These are phyloP conservation scores for Trichonephila clavata DNA, from an alignment of 1,140 invertebrate genomes.

Conservation along the genomic window DNA sequence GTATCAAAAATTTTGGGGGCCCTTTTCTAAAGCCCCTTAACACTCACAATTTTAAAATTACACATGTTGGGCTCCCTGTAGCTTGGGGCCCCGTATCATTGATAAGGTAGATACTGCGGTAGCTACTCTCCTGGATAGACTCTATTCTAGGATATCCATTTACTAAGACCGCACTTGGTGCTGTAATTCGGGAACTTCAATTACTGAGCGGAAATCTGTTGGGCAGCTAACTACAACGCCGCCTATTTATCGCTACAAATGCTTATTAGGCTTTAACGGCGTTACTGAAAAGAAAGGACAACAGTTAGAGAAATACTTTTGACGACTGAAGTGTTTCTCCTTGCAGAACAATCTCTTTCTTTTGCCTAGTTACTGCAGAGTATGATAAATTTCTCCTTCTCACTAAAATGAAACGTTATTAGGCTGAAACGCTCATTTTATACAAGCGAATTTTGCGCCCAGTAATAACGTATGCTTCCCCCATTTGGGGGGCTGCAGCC, in stretches of 20 bases:
- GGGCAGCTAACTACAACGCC: constrained; percentile 50
- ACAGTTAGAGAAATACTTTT: constrained; percentile 51
- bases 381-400: neutral
- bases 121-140: too few relatives aligned
- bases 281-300: constrained; percentile 51
- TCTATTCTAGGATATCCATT: constrained; percentile 64
- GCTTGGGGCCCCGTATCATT: too few relatives aligned
- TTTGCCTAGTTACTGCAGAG: neutral
- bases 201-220: constrained; percentile 71
- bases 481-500: too few relatives aligned
- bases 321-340: neutral
- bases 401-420: constrained; percentile 2
- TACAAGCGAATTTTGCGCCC: too few relatives aligned
- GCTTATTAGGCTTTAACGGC: constrained; percentile 62
- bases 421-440: too few relatives aligned
- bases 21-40: too few relatives aligned
- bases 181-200: constrained; percentile 74
- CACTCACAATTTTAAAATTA: too few relatives aligned
- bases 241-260: constrained; percentile 69
- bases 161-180: constrained; percentile 60
- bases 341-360: constrained; percentile 45
- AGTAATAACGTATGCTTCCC: too few relatives aligned
- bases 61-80: too few relatives aligned
- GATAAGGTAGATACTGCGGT: too few relatives aligned
- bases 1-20: too few relatives aligned